Conservation (phyloP, 1,140 invertebrate genomes). For the Drosophila aff. region DNA sequence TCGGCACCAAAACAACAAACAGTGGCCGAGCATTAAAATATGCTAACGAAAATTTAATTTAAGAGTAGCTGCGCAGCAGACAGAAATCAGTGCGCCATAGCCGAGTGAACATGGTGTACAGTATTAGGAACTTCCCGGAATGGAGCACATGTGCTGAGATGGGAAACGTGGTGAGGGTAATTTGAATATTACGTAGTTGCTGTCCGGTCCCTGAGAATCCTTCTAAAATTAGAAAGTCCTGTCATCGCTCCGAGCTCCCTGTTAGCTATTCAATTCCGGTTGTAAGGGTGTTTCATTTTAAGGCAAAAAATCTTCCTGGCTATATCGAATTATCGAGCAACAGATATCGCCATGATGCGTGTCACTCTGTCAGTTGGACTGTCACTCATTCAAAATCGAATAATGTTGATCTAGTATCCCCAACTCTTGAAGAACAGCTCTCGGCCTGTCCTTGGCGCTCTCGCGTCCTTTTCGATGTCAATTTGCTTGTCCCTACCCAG, state of each 20-base stretch:
- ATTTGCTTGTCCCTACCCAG: conserved; percentile 64
- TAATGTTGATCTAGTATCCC: conserved; percentile 73
- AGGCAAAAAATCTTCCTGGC: conserved; percentile 36
- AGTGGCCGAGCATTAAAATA: conserved; percentile 66
- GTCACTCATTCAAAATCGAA: conserved; percentile 66
- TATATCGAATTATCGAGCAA: conserved; percentile 52
- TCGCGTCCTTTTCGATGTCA: conserved; percentile 62
- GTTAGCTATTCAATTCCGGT: background rate
- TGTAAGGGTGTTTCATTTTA: conserved; percentile 42
- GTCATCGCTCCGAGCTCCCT: background rate
- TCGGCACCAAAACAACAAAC: conserved; percentile 66
- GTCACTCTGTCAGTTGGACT: conserved; percentile 48
- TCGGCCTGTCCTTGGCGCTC: conserved; percentile 30
- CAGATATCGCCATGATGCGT: conserved; percentile 34
- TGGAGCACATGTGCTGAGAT: background rate
- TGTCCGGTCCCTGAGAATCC: conserved; percentile 18
- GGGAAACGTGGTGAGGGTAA: background rate
- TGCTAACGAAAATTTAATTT: conserved; percentile 74
- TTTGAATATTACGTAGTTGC: conserved; percentile 17
- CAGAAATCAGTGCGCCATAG: conserved; percentile 43
- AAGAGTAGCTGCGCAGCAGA: conserved; percentile 55
- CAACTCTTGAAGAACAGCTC: conserved; percentile 7
- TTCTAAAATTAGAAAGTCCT: conserved; percentile 39
- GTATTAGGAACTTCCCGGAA: background rate
- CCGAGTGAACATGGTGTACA: background rate